Base-by-base conservation (phyloP, 64 coral and sea anemone genomes). In the Dendronephthya gigantea region DNA sequence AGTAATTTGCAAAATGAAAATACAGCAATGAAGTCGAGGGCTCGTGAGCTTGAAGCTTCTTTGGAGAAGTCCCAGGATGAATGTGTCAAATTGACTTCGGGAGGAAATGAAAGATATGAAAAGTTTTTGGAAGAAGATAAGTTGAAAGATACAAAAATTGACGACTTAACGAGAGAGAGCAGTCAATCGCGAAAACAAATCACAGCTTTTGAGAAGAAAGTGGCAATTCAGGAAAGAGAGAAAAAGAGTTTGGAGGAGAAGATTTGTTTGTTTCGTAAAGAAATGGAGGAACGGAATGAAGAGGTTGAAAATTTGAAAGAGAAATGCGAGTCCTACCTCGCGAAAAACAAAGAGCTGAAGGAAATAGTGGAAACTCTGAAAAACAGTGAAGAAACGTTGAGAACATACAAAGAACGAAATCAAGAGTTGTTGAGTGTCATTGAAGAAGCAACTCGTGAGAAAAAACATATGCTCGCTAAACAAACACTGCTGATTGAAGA, bases 201-300 rank as follows among this genome's bases (percentile, higher is more conserved):
- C 11, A 14, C 36, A 19, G 72, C 72, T 79, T 36, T 36, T 39
- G 72, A 79, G 36, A 79, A 79, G 29, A 79, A 79, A 29, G 29
- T 79, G 72, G 72, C 28, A 29, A 36, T 39, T 8, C 72, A 79
- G 29, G 72, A 79, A 79, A 29, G 72, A 79, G 72, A 79, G 72
- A 79, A 79, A 19, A 79, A 79, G 17, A 34, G 27, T 39, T 79
- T 35, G 16, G 72, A 79, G 29, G 72, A 79, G 36, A 79, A 30
- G 72, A 19, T 79, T 10, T 35, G 2, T 36, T 79, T 33, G 36
- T 29, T 79, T 6, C 11, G 36, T 79, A 39, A 79, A 39, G 1
- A 28, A 15, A 79, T 30, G 16, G 36, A 34, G 13, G 28, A 34
- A 33, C 13, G 36, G 72, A 39, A 79, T 12, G 15, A 79, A 2